phyloP scores from a whole-genome alignment of 2,113 vertebrate genomes.

The Dinomys branickii region DNA sequence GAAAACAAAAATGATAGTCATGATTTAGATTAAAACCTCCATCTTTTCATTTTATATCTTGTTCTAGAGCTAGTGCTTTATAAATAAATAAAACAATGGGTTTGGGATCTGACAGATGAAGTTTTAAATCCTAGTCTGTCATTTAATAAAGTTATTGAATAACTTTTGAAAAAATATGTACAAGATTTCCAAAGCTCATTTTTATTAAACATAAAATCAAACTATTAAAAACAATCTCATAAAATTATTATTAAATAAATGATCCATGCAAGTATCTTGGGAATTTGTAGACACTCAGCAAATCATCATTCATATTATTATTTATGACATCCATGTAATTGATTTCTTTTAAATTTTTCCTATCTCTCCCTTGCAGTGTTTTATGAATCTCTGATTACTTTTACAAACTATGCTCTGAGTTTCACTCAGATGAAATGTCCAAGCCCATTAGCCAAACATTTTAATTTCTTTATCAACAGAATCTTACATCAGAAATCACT shows the following conservation, averaged over 20 bases:
- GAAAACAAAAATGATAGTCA: background rate
- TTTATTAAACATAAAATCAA: slow-evolving; percentile 31
- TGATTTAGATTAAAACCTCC: background rate
- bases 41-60: background rate
- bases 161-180: background rate
- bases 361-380: background rate
- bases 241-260: slow-evolving; percentile 13
- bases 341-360: background rate
- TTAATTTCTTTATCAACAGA: slow-evolving; percentile 26
- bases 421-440: background rate
- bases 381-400: slow-evolving; percentile 32
- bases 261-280: background rate
- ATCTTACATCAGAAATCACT: background rate
- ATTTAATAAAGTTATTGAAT: background rate
- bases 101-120: background rate
- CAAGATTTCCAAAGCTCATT: background rate
- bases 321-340: background rate
- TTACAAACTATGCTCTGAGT: slow-evolving; percentile 25
- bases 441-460: background rate
- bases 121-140: background rate
- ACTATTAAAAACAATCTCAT: background rate
- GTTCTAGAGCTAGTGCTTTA: background rate
- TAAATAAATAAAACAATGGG: background rate
- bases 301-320: background rate
- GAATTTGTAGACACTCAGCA: background rate